Conservation (phyloP, 1,140 invertebrate genomes). For the Wasmannia auropunctata region DNA sequence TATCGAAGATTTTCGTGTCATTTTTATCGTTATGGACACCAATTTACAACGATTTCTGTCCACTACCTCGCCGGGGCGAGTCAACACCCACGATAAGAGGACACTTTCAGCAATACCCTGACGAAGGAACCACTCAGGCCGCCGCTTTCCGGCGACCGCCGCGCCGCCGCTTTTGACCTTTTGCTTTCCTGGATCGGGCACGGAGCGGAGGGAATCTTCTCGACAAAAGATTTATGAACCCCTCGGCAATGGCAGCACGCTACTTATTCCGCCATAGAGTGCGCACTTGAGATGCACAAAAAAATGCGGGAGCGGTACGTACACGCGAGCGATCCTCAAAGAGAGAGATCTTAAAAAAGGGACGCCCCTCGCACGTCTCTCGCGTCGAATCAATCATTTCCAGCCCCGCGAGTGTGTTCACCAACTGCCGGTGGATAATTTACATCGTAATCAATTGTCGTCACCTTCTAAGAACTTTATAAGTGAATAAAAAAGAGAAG, state of each 20-base stretch:
- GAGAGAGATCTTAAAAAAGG: conserved; percentile 62
- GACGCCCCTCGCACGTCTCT: neutral
- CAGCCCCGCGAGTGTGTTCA: conserved; percentile 1
- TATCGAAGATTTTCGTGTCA: neutral
- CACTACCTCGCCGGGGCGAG: conserved; percentile 34
- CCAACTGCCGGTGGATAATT: conserved; percentile 14
- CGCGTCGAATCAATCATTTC: conserved; percentile 63
- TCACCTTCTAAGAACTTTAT: neutral
- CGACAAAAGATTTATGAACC: conserved; percentile 80
- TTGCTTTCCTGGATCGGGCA: conserved; percentile 75
- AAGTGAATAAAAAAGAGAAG: neutral
- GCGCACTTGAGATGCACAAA: conserved; percentile 75
- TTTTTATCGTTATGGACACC: conserved; percentile 5
- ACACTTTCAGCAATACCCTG: conserved; percentile 65
- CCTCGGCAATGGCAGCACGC: conserved; percentile 74
- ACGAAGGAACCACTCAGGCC: conserved; percentile 62
- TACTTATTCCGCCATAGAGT: conserved; percentile 79
- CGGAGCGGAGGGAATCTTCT: conserved; percentile 69
- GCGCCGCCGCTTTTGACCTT: conserved; percentile 76
- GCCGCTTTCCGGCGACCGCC: conserved; percentile 24
- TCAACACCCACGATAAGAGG: conserved; percentile 72
- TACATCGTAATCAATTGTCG: conserved; percentile 13
- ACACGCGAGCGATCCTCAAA: conserved; percentile 68
- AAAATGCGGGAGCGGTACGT: conserved; percentile 65
- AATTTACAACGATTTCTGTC: conserved; percentile 59